These are phyloP conservation scores for Myotis myotis DNA, from an alignment of 2,797 vertebrate genomes.

Conservation along the genomic window DNA sequence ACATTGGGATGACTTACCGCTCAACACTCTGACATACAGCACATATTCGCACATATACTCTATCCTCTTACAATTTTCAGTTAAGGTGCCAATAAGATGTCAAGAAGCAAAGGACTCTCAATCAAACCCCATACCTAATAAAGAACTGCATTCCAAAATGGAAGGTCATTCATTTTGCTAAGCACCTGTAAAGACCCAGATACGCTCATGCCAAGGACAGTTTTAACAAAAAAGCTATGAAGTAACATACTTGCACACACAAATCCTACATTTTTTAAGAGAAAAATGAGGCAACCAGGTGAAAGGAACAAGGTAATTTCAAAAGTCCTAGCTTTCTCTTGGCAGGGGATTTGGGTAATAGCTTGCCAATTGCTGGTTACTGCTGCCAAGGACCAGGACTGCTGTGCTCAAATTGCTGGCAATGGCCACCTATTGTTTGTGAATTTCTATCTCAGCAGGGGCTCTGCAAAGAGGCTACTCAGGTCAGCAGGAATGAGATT, in stretches of 20 bases:
- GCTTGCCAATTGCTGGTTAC: constrained; percentile 66
- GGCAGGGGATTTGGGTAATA: constrained; percentile 66
- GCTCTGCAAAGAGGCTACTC: constrained; percentile 47
- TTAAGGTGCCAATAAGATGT: neutral
- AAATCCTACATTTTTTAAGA: neutral
- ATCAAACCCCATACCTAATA: neutral
- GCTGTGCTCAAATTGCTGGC: constrained; percentile 70
- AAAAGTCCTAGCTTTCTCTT: constrained; percentile 62
- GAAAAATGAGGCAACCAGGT: constrained; percentile 51
- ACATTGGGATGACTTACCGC: neutral
- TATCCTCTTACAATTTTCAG: neutral
- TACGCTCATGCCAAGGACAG: neutral
- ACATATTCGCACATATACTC: neutral
- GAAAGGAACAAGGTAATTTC: constrained; percentile 68
- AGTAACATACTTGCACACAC: neutral
- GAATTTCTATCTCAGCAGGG: constrained; percentile 62
- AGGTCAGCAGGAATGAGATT: constrained; percentile 32
- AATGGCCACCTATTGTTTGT: constrained; percentile 68
- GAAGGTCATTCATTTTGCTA: neutral
- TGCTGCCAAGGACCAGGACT: constrained; percentile 55
- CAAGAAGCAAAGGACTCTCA: neutral
- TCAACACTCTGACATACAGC: neutral
- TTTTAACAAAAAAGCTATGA: neutral
- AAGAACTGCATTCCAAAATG: neutral
- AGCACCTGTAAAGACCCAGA: neutral